phyloP scores from a whole-genome alignment of 2,888 invertebrate genomes.

The Steinernema scapterisci region DNA sequence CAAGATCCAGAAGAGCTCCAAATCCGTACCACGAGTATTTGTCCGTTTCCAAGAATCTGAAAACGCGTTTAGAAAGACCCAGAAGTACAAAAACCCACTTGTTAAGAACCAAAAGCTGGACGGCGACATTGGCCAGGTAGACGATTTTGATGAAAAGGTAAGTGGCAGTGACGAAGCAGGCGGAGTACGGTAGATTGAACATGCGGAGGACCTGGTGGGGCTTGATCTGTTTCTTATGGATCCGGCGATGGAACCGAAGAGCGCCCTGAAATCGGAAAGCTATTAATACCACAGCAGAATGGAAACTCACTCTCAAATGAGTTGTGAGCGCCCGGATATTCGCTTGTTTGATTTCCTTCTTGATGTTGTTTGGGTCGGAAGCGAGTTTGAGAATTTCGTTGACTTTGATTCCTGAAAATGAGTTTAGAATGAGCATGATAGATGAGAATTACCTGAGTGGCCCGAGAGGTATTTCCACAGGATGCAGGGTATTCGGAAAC shows the following conservation, averaged over 20 bases:
- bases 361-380: slow-evolving; percentile 67
- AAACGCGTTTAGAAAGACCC: slow-evolving; percentile 32
- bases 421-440: neutral
- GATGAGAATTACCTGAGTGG: slow-evolving; percentile 58
- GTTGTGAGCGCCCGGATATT: slow-evolving; percentile 63
- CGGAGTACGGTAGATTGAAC: slow-evolving; percentile 66
- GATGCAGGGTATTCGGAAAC: slow-evolving; percentile 64
- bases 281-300: neutral
- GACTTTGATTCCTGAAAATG: slow-evolving; percentile 11
- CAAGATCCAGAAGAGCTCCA: slow-evolving; percentile 58
- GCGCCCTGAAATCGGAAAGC: slow-evolving; percentile 56
- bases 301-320: slow-evolving; percentile 55
- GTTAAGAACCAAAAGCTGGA: slow-evolving; percentile 65
- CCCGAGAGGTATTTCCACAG: slow-evolving; percentile 65
- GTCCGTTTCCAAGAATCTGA: slow-evolving; percentile 62
- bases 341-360: slow-evolving; percentile 63
- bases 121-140: slow-evolving; percentile 63
- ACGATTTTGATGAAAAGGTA: slow-evolving; percentile 58
- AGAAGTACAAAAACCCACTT: slow-evolving; percentile 41
- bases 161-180: slow-evolving; percentile 65
- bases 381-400: slow-evolving; percentile 64
- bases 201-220: slow-evolving; percentile 61
- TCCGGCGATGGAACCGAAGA: slow-evolving; percentile 65
- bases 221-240: slow-evolving; percentile 61
- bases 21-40: slow-evolving; percentile 63